Evolutionary conservation across 2,888 invertebrate genomes (phyloP).

Genomic region (Poecilobothrus nobilitatus): DNA sequence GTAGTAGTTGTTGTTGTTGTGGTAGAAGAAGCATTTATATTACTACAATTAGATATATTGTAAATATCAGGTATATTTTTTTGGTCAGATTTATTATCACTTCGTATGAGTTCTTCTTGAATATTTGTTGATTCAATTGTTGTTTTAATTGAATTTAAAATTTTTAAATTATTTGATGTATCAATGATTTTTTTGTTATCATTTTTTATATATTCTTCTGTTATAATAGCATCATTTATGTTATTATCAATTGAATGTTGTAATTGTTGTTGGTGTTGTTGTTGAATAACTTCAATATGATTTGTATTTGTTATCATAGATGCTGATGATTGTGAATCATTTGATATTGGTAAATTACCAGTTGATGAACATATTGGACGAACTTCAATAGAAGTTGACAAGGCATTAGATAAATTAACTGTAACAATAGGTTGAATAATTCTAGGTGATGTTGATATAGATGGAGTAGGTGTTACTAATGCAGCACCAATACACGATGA

Average conservation of each 20-base stretch:
- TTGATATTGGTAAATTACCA: not conserved
- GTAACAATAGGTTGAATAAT: not conserved
- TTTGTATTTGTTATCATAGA: not conserved
- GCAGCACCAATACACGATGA: not conserved
- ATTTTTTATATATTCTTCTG: not conserved
- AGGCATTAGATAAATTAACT: not conserved
- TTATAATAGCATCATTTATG: not conserved
- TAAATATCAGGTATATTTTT: not conserved
- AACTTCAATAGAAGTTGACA: slow-evolving; percentile 9
- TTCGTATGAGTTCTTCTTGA: not conserved
- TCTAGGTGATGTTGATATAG: slow-evolving; percentile 7
- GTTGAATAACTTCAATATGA: not conserved
- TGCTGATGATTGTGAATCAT: slow-evolving; percentile 8
- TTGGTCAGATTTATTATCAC: not conserved
- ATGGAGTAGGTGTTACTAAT: not conserved
- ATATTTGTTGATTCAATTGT: not conserved
- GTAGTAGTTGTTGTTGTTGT: slow-evolving; percentile 4
- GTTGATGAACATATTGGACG: not conserved
- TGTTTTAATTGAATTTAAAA: not conserved
- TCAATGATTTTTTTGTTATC: not conserved
- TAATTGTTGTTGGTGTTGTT: not conserved
- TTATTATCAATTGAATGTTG: not conserved
- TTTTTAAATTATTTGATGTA: too few species aligned
- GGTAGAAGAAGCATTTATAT: not conserved
- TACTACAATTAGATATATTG: too few species aligned